Conservation (phyloP, 2,113 vertebrate species). For the Hyaena hyaena region DNA sequence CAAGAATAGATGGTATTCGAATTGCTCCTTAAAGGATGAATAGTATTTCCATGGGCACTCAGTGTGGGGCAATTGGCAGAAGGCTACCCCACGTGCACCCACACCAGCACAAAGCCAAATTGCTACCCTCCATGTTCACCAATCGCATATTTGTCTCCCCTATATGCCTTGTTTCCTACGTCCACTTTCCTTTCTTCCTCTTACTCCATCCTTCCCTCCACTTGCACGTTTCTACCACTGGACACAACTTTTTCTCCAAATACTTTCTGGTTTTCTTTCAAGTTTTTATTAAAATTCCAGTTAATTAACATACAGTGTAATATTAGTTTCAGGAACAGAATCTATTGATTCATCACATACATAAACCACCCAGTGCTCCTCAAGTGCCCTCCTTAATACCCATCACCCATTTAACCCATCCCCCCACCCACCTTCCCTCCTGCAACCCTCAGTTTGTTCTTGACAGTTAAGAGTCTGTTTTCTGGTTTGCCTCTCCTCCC, state of each 20-base stretch:
- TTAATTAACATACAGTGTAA: no score
- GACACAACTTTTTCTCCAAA: not conserved
- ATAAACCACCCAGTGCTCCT: no score
- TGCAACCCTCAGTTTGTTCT: no score
- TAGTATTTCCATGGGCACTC: not conserved
- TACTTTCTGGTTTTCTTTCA: not conserved
- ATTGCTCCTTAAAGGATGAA: not conserved
- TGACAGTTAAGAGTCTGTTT: no score
- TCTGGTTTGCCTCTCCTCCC: no score
- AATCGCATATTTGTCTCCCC: not conserved
- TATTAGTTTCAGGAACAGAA: no score
- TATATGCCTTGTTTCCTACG: not conserved
- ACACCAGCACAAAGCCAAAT: not conserved
- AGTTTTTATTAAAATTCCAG: no score
- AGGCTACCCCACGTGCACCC: rapidly evolving
- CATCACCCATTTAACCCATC: no score
- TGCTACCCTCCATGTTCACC: not conserved
- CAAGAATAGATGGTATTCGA: not conserved
- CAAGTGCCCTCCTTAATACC: no score
- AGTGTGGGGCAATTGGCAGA: not conserved
- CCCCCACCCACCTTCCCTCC: no score
- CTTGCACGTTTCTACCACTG: not conserved
- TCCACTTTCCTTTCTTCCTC: not conserved
- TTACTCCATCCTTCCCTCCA: not conserved
- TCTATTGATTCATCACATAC: no score